phyloP scores from a whole-genome alignment of 2,888 invertebrate species.

The Pelosia muscerda region DNA sequence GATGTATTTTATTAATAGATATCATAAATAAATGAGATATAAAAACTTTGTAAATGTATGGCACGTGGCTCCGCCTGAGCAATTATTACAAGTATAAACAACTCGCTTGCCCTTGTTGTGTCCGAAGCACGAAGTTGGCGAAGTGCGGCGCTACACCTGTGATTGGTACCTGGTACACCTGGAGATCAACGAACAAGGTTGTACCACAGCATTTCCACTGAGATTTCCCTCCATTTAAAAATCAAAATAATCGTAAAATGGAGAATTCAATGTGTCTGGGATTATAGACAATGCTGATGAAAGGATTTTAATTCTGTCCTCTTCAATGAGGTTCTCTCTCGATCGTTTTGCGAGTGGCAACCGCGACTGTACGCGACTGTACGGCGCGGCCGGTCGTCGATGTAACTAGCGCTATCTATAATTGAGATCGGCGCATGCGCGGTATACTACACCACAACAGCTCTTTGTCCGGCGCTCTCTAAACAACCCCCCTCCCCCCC shows the following conservation, averaged over 20 bases:
- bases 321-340: too few relatives aligned
- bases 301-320: too few relatives aligned
- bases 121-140: neutral
- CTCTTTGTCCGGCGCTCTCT: slow-evolving; percentile 42
- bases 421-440: slow-evolving; percentile 66
- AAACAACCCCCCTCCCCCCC: slow-evolving; percentile 27
- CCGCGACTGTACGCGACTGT: slow-evolving; percentile 25
- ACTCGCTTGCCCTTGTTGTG: neutral
- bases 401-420: slow-evolving; percentile 65
- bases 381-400: slow-evolving; percentile 33
- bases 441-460: slow-evolving; percentile 17
- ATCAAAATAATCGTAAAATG: neutral
- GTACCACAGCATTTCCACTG: neutral
- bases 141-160: neutral
- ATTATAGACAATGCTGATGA: too few relatives aligned
- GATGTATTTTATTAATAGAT: neutral
- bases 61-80: neutral
- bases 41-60: neutral
- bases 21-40: neutral
- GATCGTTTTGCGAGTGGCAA: neutral
- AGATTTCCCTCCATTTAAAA: neutral
- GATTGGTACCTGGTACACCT: too few relatives aligned
- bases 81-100: neutral
- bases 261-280: too few relatives aligned
- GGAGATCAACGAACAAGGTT: neutral